A percentile compares a stretch with the other conserved stretches of the same genome.
phyloP scores from a whole-genome alignment of 2,888 invertebrate species.

The Callosobruchus maculatus region DNA sequence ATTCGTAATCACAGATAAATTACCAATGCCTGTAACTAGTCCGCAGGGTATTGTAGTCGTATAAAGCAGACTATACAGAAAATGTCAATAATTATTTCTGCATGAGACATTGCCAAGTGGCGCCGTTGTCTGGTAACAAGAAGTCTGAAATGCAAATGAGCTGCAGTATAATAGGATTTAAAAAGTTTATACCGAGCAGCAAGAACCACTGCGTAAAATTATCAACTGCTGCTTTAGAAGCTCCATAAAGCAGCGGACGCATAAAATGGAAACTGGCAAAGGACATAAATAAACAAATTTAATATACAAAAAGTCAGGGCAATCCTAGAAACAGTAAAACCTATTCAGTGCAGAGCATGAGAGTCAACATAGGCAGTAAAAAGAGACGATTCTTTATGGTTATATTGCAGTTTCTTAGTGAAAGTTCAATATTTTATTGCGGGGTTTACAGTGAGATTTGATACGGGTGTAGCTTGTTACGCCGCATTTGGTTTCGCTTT shows the following conservation, averaged over 20 bases:
- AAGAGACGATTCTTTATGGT: slow-evolving; percentile 28
- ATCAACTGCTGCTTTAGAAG: background rate
- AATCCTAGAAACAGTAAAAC: slow-evolving; percentile 27
- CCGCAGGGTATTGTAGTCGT: too few relatives aligned
- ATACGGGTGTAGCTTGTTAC: background rate
- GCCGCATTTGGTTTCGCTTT: background rate
- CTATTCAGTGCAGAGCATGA: slow-evolving; percentile 25
- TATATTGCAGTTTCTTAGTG: slow-evolving; percentile 27
- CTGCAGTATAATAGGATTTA: background rate
- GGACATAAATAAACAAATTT: background rate
- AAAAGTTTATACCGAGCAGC: background rate
- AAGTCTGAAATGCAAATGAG: background rate
- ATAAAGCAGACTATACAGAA: too few relatives aligned
- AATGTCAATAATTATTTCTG: too few relatives aligned
- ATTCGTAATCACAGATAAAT: too few relatives aligned
- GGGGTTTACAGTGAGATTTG: background rate
- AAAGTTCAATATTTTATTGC: slow-evolving; percentile 30
- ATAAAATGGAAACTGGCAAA: background rate
- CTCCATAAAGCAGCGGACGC: background rate
- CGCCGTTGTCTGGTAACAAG: background rate
- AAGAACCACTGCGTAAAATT: background rate
- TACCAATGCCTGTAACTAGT: too few relatives aligned
- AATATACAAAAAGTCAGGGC: background rate
- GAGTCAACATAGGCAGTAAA: slow-evolving; percentile 28
- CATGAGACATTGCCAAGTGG: too few relatives aligned